phyloP scores from a whole-genome alignment of 2,113 vertebrate species.

The Callaeas wilsoni region DNA sequence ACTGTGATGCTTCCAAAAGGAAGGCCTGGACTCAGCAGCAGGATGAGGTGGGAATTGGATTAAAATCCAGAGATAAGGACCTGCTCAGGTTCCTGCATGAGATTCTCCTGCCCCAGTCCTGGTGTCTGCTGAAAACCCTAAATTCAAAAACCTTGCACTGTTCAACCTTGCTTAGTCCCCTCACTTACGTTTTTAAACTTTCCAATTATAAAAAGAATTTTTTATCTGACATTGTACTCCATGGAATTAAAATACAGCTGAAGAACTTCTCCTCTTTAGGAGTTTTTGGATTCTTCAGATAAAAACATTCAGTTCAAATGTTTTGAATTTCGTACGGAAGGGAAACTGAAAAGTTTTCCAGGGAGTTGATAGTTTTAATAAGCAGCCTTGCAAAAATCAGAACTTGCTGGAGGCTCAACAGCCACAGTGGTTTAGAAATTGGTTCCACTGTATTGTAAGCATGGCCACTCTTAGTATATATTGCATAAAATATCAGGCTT shows the following conservation, averaged over 20 bases:
- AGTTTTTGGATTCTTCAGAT: not conserved
- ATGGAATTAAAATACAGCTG: not conserved
- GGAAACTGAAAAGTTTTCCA: not conserved
- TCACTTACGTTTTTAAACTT: rapidly evolving
- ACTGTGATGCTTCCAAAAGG: not conserved
- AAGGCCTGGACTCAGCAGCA: not conserved
- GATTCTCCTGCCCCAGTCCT: not conserved
- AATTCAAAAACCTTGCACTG: not conserved
- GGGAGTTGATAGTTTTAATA: not conserved
- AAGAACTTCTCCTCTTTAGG: not conserved
- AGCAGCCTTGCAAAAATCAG: not conserved
- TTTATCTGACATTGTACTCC: not conserved
- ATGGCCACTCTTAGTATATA: not conserved
- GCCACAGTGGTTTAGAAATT: not conserved
- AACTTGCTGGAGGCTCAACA: not conserved
- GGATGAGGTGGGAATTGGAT: not conserved
- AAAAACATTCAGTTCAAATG: not conserved
- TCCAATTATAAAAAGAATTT: rapidly evolving
- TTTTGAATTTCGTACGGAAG: not conserved
- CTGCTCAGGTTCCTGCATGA: not conserved
- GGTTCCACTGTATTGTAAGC: not conserved
- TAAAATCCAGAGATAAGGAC: not conserved
- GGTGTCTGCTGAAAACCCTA: not conserved
- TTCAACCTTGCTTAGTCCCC: not conserved
- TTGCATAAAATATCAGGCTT: not conserved